Conservation (phyloP, 2,888 invertebrate species). For the Adelognathus sp. region DNA sequence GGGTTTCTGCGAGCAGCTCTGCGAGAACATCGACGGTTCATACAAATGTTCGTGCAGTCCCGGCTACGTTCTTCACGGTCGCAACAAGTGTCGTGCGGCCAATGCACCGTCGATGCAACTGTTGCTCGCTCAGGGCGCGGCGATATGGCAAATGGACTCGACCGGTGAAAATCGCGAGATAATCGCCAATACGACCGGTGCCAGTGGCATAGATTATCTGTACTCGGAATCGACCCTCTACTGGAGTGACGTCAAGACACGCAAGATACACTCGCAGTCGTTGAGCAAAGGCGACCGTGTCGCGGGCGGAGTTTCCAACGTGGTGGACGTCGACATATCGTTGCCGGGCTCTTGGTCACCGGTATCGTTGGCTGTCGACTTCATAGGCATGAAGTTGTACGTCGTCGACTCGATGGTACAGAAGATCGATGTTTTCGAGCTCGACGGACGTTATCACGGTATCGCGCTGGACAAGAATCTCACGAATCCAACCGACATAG, state of each 20-base stretch:
- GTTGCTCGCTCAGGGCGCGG: conserved; percentile 88
- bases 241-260: conserved; percentile 95
- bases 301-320: conserved; percentile 4
- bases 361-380: conserved; percentile 96
- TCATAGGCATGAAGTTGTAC: conserved; percentile 98
- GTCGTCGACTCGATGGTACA: conserved; percentile 96
- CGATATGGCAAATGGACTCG: conserved; percentile 87
- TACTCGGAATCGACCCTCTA: conserved; percentile 89
- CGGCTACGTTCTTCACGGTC: conserved; percentile 87
- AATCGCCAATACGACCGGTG: conserved; percentile 91
- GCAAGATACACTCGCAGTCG: conserved; percentile 86
- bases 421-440: conserved; percentile 96
- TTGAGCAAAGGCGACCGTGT: conserved; percentile 66
- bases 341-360: conserved; percentile 94
- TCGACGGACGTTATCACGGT: conserved; percentile 93
- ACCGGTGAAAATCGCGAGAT: conserved; percentile 85
- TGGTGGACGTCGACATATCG: conserved; percentile 84
- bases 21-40: conserved; percentile 93
- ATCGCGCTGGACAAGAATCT: conserved; percentile 95
- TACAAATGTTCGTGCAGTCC: conserved; percentile 92
- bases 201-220: conserved; percentile 93
- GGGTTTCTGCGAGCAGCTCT: conserved; percentile 97
- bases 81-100: conserved; percentile 85
- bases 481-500: conserved; percentile 95
- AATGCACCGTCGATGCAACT: conserved; percentile 84